Conservation (phyloP, 2,797 vertebrate genomes). For the Acanthurus lineatus region DNA sequence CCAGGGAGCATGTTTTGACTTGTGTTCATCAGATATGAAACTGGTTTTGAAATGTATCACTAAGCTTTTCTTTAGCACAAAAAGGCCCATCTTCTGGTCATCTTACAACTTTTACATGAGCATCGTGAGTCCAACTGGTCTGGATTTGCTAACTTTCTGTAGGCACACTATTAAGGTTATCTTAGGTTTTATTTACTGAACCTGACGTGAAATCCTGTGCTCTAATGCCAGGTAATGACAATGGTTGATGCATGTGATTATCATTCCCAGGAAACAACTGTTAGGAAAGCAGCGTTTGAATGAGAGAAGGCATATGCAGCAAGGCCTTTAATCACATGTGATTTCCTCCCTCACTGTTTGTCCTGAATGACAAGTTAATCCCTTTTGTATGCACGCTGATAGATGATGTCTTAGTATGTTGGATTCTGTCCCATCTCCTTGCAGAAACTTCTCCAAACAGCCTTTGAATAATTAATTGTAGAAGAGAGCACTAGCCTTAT, state of each 20-base stretch:
- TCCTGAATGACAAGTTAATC: not conserved
- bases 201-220: not conserved
- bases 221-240: not conserved
- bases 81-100: not conserved
- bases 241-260: not conserved
- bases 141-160: not conserved
- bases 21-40: not conserved
- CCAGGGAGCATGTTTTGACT: too few relatives aligned
- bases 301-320: constrained; percentile 2
- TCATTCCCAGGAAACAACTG: not conserved
- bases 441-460: not conserved
- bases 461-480: not conserved
- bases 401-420: not conserved
- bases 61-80: not conserved
- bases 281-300: constrained; percentile 26
- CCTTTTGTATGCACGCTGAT: not conserved
- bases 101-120: not conserved
- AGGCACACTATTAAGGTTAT: not conserved
- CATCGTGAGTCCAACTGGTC: not conserved
- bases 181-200: not conserved
- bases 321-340: not conserved
- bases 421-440: not conserved
- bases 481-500: not conserved
- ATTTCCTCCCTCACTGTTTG: not conserved
- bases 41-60: not conserved